phyloP scores from a whole-genome alignment of 2,113 vertebrate species.

The Lepisosteus osseus region DNA sequence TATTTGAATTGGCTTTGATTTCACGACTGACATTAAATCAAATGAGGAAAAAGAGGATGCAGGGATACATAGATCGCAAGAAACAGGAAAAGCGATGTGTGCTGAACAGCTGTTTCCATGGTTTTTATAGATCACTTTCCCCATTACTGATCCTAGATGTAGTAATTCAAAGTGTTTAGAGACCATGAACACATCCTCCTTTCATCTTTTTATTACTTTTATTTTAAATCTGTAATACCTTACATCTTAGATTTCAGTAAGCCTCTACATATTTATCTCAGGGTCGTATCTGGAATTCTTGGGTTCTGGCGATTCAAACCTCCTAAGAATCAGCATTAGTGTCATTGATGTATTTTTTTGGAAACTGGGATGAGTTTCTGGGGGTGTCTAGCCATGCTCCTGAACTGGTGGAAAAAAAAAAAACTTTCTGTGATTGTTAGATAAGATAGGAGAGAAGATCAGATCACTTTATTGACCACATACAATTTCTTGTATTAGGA shows the following conservation, averaged over 20 bases:
- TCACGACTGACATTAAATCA: no score
- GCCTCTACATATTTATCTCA: background rate
- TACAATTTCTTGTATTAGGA: no score
- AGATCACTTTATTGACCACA: no score
- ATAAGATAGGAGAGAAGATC: no score
- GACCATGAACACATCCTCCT: background rate
- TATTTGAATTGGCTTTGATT: no score
- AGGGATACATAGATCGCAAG: background rate
- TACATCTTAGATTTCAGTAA: background rate
- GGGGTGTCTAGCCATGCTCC: no score
- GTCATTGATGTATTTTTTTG: no score
- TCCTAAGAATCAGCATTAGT: background rate
- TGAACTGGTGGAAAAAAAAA: no score
- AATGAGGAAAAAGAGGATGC: background rate
- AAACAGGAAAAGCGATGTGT: background rate
- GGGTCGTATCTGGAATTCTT: background rate
- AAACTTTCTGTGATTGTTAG: no score
- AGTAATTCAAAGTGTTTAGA: background rate
- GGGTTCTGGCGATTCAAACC: background rate
- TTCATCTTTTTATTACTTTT: slow-evolving; percentile 3
- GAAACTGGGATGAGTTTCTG: no score
- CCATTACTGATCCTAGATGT: background rate
- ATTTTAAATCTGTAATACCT: background rate
- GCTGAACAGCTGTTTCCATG: slow-evolving; percentile 4
- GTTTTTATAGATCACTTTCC: background rate